Conservation (phyloP, 2,797 vertebrate genomes). For the Lacerta viridis region DNA sequence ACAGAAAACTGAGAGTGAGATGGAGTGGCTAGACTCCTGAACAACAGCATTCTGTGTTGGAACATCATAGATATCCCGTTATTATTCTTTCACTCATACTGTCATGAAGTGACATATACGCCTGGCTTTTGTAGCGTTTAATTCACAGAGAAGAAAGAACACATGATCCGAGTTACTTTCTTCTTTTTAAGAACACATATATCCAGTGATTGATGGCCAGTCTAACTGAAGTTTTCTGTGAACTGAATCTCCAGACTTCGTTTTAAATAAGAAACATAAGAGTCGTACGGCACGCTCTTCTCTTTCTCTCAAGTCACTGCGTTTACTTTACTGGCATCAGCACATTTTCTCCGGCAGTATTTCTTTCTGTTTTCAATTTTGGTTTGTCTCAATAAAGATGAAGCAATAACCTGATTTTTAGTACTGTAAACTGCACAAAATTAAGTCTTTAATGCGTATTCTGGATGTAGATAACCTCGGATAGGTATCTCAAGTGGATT, state of each 20-base stretch:
- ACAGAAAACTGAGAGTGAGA: neutral
- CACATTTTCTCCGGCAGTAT: constrained; percentile 24
- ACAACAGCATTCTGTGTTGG: neutral
- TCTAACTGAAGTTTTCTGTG: neutral
- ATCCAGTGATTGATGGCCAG: neutral
- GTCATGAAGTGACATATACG: constrained; percentile 32
- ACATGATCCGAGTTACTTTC: constrained; percentile 14
- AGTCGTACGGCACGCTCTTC: constrained; percentile 32
- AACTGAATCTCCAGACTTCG: constrained; percentile 6
- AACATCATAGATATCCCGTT: constrained; percentile 7
- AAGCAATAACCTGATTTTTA: constrained; percentile 68
- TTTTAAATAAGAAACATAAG: constrained; percentile 44
- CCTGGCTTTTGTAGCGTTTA: constrained; percentile 17
- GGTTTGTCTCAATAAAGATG: constrained; percentile 68
- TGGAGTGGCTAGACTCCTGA: neutral
- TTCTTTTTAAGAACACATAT: constrained; percentile 17
- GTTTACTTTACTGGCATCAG: constrained; percentile 53
- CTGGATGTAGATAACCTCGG: constrained; percentile 56
- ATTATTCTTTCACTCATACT: neutral
- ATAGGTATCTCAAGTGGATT: constrained; percentile 41
- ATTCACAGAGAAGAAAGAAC: constrained; percentile 21
- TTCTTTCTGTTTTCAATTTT: constrained; percentile 75
- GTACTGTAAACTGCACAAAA: constrained; percentile 64
- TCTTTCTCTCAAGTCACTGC: constrained; percentile 33
- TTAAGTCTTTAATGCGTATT: constrained; percentile 56